These are phyloP conservation scores for Aspidiotus rigidus DNA, from an alignment of 2,888 invertebrate genomes.

Conservation along the genomic window DNA sequence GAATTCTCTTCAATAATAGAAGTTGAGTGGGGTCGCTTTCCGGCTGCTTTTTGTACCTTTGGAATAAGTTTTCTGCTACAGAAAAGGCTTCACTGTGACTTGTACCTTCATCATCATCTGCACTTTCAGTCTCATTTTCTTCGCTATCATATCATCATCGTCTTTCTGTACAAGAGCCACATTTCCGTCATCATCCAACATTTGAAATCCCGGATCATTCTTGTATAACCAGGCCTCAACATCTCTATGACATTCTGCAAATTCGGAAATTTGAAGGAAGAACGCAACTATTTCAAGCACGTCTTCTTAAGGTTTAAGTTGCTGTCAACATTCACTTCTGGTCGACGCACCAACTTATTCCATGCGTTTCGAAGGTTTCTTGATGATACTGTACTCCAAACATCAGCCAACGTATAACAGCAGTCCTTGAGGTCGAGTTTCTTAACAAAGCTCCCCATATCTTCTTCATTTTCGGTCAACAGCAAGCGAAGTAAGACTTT, in stretches of 20 bases:
- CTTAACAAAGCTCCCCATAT: conserved; percentile 10
- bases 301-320: background rate
- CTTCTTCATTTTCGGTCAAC: conserved; percentile 4
- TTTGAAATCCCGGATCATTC: background rate
- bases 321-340: background rate
- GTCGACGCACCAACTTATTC: conserved; percentile 12
- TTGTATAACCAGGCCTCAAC: background rate
- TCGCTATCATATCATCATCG: background rate
- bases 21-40: too few relatives aligned
- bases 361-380: conserved; percentile 10
- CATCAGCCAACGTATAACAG: conserved; percentile 20
- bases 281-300: background rate
- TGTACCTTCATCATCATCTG: background rate
- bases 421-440: conserved; percentile 14
- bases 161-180: background rate
- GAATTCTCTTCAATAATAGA: too few relatives aligned
- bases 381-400: conserved; percentile 14
- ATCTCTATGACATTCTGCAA: background rate
- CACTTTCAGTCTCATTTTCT: background rate
- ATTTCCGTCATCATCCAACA: background rate
- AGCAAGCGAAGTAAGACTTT: background rate
- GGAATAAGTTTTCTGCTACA: background rate
- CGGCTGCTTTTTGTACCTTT: too few relatives aligned
- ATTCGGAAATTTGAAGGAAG: background rate
- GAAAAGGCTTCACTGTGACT: background rate